Evolutionary conservation across 2,797 vertebrate genomes (phyloP).

Genomic region (Columba guinea): DNA sequence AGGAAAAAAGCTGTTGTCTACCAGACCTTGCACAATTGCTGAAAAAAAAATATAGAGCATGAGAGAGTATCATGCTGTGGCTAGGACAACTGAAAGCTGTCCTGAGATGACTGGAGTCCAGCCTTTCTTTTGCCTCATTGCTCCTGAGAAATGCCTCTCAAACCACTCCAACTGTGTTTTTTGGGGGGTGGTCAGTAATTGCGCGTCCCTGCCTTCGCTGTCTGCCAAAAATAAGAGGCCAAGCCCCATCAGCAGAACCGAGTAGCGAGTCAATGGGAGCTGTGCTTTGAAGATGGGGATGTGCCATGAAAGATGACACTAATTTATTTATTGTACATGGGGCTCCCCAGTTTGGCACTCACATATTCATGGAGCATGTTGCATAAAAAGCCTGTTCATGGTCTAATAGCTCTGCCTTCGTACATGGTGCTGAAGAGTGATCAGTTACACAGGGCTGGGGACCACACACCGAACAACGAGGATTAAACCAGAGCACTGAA

Average conservation of each 20-base stretch:
- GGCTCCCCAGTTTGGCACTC: not conserved
- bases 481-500: not conserved
- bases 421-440: not conserved
- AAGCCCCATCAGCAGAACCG: accelerated
- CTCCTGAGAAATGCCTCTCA: not conserved
- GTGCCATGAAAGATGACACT: not conserved
- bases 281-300: not conserved
- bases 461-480: not conserved
- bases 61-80: not conserved
- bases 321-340: not conserved
- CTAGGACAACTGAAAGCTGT: not conserved
- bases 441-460: accelerated
- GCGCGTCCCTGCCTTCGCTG: not conserved
- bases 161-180: not conserved
- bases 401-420: not conserved
- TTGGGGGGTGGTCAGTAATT: not conserved
- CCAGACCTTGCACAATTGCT: not conserved
- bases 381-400: not conserved
- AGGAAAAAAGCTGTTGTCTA: not conserved
- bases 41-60: not conserved
- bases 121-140: not conserved
- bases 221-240: accelerated
- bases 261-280: accelerated
- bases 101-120: not conserved
- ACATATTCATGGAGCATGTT: accelerated